Percentiles rank a stretch among this genome's conserved stretches.
Conservation (phyloP, 2,797 vertebrate species). For the Ptychadena robeensis region DNA sequence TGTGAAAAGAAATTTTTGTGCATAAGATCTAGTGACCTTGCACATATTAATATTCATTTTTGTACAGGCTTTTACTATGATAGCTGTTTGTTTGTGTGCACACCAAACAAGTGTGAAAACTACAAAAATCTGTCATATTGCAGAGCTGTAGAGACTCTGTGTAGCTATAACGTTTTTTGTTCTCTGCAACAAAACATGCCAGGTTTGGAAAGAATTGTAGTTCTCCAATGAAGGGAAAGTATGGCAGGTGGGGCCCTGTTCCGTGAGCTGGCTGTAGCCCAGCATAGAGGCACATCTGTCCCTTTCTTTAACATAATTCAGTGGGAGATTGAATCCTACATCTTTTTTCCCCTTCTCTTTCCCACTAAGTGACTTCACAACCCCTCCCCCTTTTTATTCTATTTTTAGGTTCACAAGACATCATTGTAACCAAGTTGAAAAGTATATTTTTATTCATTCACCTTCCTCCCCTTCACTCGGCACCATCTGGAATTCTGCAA, state of each 20-base stretch:
- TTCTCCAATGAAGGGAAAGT: background rate
- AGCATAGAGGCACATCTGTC: background rate
- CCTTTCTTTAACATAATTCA: background rate
- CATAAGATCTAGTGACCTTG: no score
- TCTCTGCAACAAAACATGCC: no score
- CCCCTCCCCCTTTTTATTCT: conserved; percentile 42
- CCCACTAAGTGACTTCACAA: background rate
- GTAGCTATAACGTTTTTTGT: no score
- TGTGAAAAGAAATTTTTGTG: no score
- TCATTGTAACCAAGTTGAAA: conserved; percentile 59
- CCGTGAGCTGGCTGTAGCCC: background rate
- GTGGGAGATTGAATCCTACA: background rate
- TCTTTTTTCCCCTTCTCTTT: background rate
- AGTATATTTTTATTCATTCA: conserved; percentile 57
- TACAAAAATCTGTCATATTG: no score
- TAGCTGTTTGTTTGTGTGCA: no score
- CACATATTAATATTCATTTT: no score
- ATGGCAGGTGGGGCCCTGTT: background rate
- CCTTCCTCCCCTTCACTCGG: conserved; percentile 55
- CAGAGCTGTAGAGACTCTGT: no score
- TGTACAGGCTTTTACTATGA: no score
- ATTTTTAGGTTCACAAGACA: conserved; percentile 59
- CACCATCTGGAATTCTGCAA: conserved; percentile 54
- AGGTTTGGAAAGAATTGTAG: no score
- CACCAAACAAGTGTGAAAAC: no score